Evolutionary conservation across 1,140 invertebrate genomes (phyloP).

Genomic region (Lordiphosa mommai): DNA sequence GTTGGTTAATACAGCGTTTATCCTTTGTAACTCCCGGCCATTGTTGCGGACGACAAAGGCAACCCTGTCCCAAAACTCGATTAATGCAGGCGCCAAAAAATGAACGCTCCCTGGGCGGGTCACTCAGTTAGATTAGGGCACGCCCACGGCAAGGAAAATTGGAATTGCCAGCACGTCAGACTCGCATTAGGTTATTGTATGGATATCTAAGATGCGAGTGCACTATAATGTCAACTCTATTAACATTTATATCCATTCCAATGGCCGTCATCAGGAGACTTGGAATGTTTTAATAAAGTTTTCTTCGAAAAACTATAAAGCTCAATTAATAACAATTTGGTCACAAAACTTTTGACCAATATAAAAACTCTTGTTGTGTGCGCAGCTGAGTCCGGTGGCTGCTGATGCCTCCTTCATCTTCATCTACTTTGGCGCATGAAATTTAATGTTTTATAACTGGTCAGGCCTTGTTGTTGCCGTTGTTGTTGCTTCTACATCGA

Average conservation of each 20-base stretch:
- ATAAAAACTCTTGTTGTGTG: conserved; percentile 13
- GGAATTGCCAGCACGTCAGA: conserved; percentile 47
- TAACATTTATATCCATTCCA: conserved; percentile 34
- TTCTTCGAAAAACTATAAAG: conserved; percentile 69
- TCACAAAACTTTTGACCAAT: conserved; percentile 52
- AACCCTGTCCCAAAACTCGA: conserved; percentile 29
- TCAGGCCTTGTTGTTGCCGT: conserved; percentile 19
- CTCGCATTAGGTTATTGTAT: conserved; percentile 33
- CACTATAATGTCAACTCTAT: conserved; percentile 27
- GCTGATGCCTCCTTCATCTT: background rate
- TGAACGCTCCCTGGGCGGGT: conserved; percentile 26
- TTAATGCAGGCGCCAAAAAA: conserved; percentile 38
- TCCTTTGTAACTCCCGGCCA: conserved; percentile 41
- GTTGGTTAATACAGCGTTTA: conserved; percentile 51
- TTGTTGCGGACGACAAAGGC: conserved; percentile 43
- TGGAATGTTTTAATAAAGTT: conserved; percentile 48
- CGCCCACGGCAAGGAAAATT: conserved; percentile 28
- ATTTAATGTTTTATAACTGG: conserved; percentile 52
- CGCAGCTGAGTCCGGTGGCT: conserved; percentile 28
- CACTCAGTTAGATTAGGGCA: conserved; percentile 16
- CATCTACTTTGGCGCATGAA: conserved; percentile 18
- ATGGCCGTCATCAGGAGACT: conserved; percentile 1
- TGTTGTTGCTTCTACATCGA: conserved; percentile 55
- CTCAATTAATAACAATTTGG: conserved; percentile 75
- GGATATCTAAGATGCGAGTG: background rate